Evolutionary conservation across 2,797 vertebrate genomes (phyloP).

Genomic region (Fundulus diaphanus): DNA sequence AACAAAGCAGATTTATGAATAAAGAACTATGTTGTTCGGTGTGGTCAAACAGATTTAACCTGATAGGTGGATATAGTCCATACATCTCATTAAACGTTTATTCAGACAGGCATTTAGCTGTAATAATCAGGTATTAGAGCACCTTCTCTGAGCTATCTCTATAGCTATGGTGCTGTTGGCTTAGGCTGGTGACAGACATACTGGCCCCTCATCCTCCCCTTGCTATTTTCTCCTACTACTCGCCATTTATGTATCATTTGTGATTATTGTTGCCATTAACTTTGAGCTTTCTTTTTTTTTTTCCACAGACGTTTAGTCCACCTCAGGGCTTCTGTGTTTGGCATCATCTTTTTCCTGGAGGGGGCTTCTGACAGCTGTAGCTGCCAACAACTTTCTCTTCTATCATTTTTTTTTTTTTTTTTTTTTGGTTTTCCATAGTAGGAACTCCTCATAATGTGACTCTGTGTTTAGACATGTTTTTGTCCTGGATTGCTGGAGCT

Average conservation of each 20-base stretch:
- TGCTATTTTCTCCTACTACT: neutral
- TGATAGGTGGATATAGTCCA: neutral
- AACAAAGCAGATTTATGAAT: neutral
- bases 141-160: neutral
- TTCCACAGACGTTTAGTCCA: too few species aligned
- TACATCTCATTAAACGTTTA: neutral
- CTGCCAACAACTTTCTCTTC: neutral
- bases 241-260: neutral
- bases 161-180: neutral
- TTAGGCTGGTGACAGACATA: too few species aligned
- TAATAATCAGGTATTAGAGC: neutral
- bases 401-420: too few species aligned
- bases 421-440: too few species aligned
- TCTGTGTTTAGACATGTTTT: too few species aligned
- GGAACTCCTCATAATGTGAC: too few species aligned
- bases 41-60: neutral
- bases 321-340: too few species aligned
- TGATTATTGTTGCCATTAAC: too few species aligned
- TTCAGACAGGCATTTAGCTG: neutral
- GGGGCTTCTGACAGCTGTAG: neutral
- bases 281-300: too few species aligned
- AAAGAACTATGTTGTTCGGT: neutral
- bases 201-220: neutral
- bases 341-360: too few species aligned
- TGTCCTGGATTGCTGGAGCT: too few species aligned